Evolutionary conservation across 2,113 vertebrate genomes (phyloP).

Genomic region (Osmerus eperlanus): DNA sequence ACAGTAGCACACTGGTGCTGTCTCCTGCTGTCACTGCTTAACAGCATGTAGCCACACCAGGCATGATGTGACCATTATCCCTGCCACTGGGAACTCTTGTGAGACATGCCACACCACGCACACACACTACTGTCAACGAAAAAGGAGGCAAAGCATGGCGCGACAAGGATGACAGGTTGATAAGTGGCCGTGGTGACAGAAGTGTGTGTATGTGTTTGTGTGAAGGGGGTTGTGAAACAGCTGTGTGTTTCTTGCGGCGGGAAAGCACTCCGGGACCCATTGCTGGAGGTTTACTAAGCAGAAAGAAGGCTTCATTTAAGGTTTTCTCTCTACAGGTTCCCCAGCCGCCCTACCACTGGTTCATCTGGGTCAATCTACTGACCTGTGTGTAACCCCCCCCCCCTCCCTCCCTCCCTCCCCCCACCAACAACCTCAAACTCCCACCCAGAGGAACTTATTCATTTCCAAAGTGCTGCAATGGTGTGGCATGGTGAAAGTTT

Average conservation of each 20-base stretch:
- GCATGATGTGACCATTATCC: conserved; percentile 29
- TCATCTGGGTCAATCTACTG: background rate
- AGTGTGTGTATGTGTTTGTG: background rate
- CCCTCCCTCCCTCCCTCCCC: background rate
- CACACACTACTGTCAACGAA: background rate
- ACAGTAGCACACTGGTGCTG: conserved; percentile 21
- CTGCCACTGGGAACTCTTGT: background rate
- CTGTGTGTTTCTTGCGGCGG: conserved; percentile 7
- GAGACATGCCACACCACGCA: background rate
- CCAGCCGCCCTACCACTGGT: conserved; percentile 26
- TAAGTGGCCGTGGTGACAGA: conserved; percentile 4
- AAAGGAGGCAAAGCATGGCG: background rate
- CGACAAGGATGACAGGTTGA: conserved; percentile 17
- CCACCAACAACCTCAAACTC: background rate
- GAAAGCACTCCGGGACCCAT: conserved; percentile 16
- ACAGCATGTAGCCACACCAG: conserved; percentile 35
- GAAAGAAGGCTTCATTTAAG: conserved; percentile 53
- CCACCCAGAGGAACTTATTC: background rate
- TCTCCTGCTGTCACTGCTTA: conserved; percentile 15
- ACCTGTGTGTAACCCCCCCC: background rate
- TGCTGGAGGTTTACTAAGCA: conserved; percentile 46
- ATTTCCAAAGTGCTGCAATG: too few relatives aligned
- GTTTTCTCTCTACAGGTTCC: conserved; percentile 22
- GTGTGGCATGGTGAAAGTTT: too few relatives aligned
- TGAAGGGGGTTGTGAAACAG: conserved; percentile 2